A percentile compares a stretch with the other conserved stretches of the same genome.
Evolutionary conservation across 2,113 vertebrate species (phyloP).

Genomic region (Pelmatolapia mariae): DNA sequence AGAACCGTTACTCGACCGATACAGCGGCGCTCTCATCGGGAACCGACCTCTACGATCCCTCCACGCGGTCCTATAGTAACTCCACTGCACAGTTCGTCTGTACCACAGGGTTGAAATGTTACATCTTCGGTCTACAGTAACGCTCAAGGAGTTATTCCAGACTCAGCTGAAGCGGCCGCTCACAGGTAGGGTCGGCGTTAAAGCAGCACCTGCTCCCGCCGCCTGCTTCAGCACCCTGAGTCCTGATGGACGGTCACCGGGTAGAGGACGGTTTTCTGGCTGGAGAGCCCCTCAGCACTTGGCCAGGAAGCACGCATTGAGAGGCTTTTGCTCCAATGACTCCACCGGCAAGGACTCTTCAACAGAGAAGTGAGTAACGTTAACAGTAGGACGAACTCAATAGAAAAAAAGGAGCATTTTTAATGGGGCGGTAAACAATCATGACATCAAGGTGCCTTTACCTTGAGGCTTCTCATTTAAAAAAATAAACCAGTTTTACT

Average conservation of each 20-base stretch:
- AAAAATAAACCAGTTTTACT: background rate
- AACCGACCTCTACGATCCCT: background rate
- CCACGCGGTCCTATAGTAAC: background rate
- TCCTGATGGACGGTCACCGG: background rate
- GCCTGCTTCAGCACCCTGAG: conserved; percentile 25
- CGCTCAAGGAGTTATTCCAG: conserved; percentile 63
- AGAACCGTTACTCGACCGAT: conserved; percentile 19
- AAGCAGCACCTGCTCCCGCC: conserved; percentile 26
- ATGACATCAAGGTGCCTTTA: background rate
- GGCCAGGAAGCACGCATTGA: background rate
- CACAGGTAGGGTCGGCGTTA: conserved; percentile 12
- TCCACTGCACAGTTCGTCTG: background rate
- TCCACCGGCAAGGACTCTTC: conserved; percentile 39
- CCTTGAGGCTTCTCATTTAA: background rate
- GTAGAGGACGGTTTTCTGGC: background rate
- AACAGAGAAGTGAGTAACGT: conserved; percentile 70
- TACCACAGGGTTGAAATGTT: conserved; percentile 62
- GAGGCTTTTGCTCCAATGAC: conserved; percentile 63
- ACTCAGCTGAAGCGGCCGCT: conserved; percentile 55
- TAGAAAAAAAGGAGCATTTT: background rate
- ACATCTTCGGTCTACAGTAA: conserved; percentile 63
- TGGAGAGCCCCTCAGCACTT: background rate
- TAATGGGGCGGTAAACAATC: background rate
- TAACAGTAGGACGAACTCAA: background rate
- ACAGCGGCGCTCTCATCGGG: background rate